These are phyloP conservation scores for Orthosia incerta DNA, from an alignment of 2,888 invertebrate species.

Conservation along the genomic window DNA sequence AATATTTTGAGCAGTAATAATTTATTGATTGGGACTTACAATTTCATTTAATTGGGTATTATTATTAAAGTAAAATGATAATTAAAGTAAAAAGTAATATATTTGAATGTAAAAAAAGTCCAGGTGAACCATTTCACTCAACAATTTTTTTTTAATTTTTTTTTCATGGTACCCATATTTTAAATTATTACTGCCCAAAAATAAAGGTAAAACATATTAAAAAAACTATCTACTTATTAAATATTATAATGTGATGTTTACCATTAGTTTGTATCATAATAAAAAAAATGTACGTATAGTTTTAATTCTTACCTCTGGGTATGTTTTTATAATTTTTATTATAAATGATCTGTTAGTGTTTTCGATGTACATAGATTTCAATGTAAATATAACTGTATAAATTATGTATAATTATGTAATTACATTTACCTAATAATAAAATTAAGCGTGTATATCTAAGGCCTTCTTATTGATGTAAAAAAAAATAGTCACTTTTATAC, in stretches of 20 bases:
- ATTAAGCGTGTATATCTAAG: slow-evolving; percentile 60
- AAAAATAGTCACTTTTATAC: slow-evolving; percentile 68
- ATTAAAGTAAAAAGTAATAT: too few relatives aligned
- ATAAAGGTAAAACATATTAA: slow-evolving; percentile 14
- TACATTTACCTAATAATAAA: slow-evolving; percentile 64
- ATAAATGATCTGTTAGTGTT: slow-evolving; percentile 85
- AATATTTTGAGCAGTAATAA: slow-evolving; percentile 46
- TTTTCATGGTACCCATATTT: too few relatives aligned
- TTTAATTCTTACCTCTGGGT: slow-evolving; percentile 63
- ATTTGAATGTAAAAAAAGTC: too few relatives aligned
- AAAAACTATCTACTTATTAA: slow-evolving; percentile 35
- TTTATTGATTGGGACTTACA: not conserved
- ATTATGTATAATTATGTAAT: slow-evolving; percentile 64
- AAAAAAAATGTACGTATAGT: slow-evolving; percentile 65
- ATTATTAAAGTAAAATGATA: not conserved
- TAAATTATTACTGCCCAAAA: slow-evolving; percentile 35
- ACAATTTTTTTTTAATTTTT: too few relatives aligned
- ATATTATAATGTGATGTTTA: slow-evolving; percentile 80
- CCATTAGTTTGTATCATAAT: slow-evolving; percentile 78
- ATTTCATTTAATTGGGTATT: not conserved
- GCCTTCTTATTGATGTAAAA: slow-evolving; percentile 61
- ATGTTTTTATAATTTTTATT: slow-evolving; percentile 67
- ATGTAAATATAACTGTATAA: slow-evolving; percentile 82
- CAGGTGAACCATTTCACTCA: too few relatives aligned
- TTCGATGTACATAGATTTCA: slow-evolving; percentile 77